Evolutionary conservation across 2,888 invertebrate species (phyloP).

Genomic region (Malthinus seriepunctatus): DNA sequence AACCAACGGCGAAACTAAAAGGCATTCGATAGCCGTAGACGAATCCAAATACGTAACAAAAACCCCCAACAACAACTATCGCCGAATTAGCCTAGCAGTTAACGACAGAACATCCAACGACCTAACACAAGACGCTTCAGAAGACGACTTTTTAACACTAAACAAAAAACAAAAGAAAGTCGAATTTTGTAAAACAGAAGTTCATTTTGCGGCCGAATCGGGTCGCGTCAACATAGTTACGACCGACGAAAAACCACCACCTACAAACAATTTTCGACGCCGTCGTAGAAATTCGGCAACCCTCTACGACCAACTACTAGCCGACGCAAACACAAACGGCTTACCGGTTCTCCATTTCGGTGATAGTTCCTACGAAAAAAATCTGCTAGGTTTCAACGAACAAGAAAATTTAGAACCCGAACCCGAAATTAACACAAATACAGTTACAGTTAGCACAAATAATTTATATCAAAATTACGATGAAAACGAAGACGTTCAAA

Average conservation of each 20-base stretch:
- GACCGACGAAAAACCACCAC: constrained; percentile 85
- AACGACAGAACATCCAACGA: constrained; percentile 31
- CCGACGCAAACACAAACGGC: constrained; percentile 53
- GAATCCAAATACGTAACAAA: constrained; percentile 58
- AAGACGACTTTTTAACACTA: constrained; percentile 49
- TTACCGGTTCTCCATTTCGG: constrained; percentile 70
- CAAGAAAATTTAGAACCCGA: constrained; percentile 5
- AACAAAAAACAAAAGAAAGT: constrained; percentile 71
- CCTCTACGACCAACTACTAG: constrained; percentile 41
- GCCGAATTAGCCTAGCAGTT: constrained; percentile 45
- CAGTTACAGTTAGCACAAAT: constrained; percentile 37
- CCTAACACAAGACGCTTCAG: constrained; percentile 27
- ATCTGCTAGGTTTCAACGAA: constrained; percentile 45
- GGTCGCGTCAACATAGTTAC: constrained; percentile 86
- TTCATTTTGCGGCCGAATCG: constrained; percentile 84
- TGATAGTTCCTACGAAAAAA: constrained; percentile 57
- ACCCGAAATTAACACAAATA: constrained; percentile 3
- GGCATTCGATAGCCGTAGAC: constrained; percentile 64
- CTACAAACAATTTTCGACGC: constrained; percentile 77
- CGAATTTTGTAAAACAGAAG: constrained; percentile 86
- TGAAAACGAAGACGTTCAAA: constrained; percentile 37
- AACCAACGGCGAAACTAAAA: constrained; percentile 43
- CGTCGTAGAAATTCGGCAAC: constrained; percentile 63
- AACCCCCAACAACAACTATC: constrained; percentile 41
- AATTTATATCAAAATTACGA: constrained; percentile 17